phyloP scores from a whole-genome alignment of 2,888 invertebrate genomes.

The Bruchidius siliquastri region DNA sequence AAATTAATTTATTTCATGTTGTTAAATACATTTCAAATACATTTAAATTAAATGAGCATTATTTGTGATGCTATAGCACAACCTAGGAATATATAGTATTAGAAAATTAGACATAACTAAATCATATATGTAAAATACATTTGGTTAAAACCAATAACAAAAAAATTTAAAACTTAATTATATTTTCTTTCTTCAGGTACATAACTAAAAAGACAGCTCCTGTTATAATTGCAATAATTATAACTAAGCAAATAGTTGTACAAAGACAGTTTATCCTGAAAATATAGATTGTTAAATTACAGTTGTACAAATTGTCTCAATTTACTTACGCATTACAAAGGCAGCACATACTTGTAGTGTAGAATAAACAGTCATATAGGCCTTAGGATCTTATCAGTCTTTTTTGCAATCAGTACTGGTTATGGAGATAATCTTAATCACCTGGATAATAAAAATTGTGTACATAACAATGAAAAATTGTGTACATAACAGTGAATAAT shows the following conservation, averaged over 20 bases:
- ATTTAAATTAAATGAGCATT: not conserved
- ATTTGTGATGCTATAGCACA: too few species aligned
- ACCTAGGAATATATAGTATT: not conserved
- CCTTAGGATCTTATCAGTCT: not conserved
- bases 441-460: not conserved
- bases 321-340: not conserved
- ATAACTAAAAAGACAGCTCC: constrained; percentile 13
- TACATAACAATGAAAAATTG: not conserved
- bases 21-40: not conserved
- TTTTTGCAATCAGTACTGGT: not conserved
- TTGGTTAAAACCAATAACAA: too few species aligned
- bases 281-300: not conserved
- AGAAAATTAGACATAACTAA: too few species aligned
- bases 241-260: constrained; percentile 13
- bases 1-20: not conserved
- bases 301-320: not conserved
- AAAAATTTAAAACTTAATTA: constrained; percentile 12
- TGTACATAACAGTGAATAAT: not conserved
- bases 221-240: constrained; percentile 11
- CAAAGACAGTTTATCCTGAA: constrained; percentile 17
- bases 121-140: too few species aligned
- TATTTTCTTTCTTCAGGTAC: constrained; percentile 12
- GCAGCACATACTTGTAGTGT: not conserved
- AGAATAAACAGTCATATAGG: not conserved
- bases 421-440: not conserved